phyloP scores from a whole-genome alignment of 2,888 invertebrate species.

The Toxonevra muliebris region DNA sequence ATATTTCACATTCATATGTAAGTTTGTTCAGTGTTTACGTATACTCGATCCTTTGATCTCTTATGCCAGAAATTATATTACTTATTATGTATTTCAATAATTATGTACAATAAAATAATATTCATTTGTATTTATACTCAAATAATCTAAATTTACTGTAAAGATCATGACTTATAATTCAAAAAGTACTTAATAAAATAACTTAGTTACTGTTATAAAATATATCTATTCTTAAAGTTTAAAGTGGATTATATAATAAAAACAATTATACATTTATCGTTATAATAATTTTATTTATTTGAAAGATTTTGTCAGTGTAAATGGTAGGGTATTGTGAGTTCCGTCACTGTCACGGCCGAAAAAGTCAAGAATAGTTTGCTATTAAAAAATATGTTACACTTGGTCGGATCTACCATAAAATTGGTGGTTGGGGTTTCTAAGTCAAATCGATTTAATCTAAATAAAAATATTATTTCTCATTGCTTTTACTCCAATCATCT shows the following conservation, averaged over 20 bases:
- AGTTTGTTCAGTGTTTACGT: background rate
- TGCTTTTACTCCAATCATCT: too few species aligned
- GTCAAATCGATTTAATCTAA: too few species aligned
- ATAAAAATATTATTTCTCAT: too few species aligned
- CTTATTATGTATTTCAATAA: constrained; percentile 7
- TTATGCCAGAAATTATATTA: background rate
- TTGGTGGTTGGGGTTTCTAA: too few species aligned
- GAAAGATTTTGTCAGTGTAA: too few species aligned
- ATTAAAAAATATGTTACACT: too few species aligned
- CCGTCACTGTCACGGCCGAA: too few species aligned
- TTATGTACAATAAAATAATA: constrained; percentile 18
- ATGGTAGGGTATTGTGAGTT: too few species aligned
- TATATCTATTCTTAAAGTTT: constrained; percentile 24
- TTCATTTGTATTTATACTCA: constrained; percentile 16
- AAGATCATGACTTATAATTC: background rate
- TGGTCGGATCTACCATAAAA: too few species aligned
- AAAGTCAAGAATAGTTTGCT: too few species aligned
- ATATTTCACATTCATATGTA: constrained; percentile 16
- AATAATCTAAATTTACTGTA: constrained; percentile 7
- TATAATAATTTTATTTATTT: background rate
- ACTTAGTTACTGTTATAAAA: constrained; percentile 25
- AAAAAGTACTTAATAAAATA: constrained; percentile 20
- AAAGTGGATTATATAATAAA: constrained; percentile 21
- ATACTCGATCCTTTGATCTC: constrained; percentile 1
- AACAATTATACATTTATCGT: background rate